phyloP scores from a whole-genome alignment of 2,113 vertebrate species.

The Ascaphus truei region DNA sequence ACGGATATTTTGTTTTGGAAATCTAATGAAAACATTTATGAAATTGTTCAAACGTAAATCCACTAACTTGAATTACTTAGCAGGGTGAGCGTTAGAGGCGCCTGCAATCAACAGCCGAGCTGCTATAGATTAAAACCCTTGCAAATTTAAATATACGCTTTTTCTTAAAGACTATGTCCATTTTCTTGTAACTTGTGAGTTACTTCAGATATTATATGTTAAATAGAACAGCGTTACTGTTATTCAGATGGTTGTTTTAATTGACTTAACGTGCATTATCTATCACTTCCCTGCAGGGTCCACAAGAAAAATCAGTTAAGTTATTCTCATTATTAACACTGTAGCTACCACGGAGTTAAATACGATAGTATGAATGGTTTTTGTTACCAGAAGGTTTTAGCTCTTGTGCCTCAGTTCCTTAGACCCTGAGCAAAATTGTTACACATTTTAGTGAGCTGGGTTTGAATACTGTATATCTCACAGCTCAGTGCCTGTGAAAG shows the following conservation, averaged over 20 bases:
- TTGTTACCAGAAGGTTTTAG: slow-evolving; percentile 5
- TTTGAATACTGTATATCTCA: slow-evolving; percentile 30
- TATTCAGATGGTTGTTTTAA: slow-evolving; percentile 23
- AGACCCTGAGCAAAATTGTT: slow-evolving; percentile 26
- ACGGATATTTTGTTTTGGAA: too few species aligned
- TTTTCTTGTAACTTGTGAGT: neutral
- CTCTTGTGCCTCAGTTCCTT: slow-evolving; percentile 19
- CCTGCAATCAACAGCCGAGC: too few species aligned
- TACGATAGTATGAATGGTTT: slow-evolving; percentile 24
- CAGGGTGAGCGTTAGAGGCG: too few species aligned
- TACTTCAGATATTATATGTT: too few species aligned
- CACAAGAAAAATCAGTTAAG: slow-evolving; percentile 23
- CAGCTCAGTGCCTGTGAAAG: slow-evolving; percentile 17
- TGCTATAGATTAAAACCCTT: too few species aligned
- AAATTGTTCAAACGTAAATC: too few species aligned
- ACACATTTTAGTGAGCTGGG: slow-evolving; percentile 10
- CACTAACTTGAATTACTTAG: too few species aligned
- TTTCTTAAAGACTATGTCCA: too few species aligned
- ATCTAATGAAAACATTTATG: too few species aligned
- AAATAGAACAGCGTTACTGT: slow-evolving; percentile 3
- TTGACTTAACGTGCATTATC: slow-evolving; percentile 30
- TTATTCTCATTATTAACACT: slow-evolving; percentile 21
- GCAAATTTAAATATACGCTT: too few species aligned
- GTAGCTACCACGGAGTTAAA: slow-evolving; percentile 14
- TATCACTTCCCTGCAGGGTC: slow-evolving; percentile 30